These are phyloP conservation scores for Campylomormyrus tamandua DNA, from an alignment of 2,113 vertebrate species.

Conservation along the genomic window DNA sequence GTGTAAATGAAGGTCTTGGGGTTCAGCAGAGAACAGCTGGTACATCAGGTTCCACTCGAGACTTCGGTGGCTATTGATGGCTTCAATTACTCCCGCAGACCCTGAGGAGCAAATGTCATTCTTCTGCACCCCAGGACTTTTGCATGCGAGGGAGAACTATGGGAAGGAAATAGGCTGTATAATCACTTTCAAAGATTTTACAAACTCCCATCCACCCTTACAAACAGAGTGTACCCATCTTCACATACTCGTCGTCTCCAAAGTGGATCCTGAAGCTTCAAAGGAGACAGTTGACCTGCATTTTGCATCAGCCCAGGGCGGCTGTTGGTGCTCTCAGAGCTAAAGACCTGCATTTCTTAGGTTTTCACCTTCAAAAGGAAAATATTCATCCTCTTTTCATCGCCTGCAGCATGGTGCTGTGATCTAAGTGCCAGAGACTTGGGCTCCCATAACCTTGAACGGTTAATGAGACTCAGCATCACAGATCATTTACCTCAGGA, in stretches of 20 bases:
- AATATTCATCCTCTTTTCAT: background rate
- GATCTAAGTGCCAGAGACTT: conserved; percentile 8
- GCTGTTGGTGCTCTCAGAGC: background rate
- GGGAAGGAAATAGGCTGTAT: background rate
- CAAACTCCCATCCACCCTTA: background rate
- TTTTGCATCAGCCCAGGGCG: background rate
- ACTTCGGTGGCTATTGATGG: background rate
- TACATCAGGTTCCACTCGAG: background rate
- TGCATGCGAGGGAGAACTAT: background rate
- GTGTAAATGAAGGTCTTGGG: background rate
- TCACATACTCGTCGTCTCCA: background rate
- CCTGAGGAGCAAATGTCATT: background rate
- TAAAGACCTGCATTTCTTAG: background rate
- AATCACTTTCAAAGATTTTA: background rate
- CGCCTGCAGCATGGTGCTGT: background rate
- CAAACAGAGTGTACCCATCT: background rate
- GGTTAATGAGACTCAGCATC: conserved; percentile 8
- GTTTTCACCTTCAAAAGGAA: background rate
- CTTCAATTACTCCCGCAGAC: background rate
- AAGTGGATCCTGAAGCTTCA: background rate
- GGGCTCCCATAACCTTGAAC: background rate
- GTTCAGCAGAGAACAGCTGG: background rate
- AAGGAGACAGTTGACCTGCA: background rate
- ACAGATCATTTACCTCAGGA: conserved; percentile 6
- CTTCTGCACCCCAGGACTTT: background rate